Evolutionary conservation across 2,797 vertebrate species (phyloP).

Genomic region (Phalloptychus januarius): DNA sequence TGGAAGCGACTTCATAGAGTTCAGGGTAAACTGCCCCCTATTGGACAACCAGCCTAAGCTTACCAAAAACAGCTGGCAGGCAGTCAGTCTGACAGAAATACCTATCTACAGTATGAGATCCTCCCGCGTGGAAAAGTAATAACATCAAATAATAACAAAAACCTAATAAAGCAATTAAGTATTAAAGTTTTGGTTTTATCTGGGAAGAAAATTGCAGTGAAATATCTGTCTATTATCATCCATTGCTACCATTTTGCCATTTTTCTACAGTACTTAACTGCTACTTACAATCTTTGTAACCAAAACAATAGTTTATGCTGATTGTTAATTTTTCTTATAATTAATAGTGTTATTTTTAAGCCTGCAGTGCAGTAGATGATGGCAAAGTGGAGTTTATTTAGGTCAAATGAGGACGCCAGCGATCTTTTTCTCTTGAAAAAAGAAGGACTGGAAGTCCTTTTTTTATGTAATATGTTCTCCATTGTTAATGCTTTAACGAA

Average conservation of each 20-base stretch:
- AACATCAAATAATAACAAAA: not conserved
- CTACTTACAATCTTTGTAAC: not conserved
- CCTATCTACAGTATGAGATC: not conserved
- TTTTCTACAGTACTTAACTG: too few species aligned
- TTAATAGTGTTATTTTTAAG: not conserved
- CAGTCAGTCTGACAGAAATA: not conserved
- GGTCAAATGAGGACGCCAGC: not conserved
- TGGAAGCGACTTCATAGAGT: not conserved
- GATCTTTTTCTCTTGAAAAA: not conserved
- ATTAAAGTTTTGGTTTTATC: not conserved
- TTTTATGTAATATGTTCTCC: too few species aligned
- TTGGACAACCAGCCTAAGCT: not conserved
- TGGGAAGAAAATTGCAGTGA: not conserved
- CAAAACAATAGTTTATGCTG: not conserved
- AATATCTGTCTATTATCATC: not conserved
- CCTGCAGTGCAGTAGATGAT: not conserved
- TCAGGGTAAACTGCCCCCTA: not conserved
- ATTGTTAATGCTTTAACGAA: not conserved
- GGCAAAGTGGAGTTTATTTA: not conserved
- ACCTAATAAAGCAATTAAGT: not conserved
- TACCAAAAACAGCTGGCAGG: not conserved
- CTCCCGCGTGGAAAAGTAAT: not conserved
- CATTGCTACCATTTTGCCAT: not conserved
- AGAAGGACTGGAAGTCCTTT: not conserved
- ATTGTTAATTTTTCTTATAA: not conserved